Base-by-base conservation (phyloP, 2,797 vertebrate species). In the Propithecus deckenii region DNA sequence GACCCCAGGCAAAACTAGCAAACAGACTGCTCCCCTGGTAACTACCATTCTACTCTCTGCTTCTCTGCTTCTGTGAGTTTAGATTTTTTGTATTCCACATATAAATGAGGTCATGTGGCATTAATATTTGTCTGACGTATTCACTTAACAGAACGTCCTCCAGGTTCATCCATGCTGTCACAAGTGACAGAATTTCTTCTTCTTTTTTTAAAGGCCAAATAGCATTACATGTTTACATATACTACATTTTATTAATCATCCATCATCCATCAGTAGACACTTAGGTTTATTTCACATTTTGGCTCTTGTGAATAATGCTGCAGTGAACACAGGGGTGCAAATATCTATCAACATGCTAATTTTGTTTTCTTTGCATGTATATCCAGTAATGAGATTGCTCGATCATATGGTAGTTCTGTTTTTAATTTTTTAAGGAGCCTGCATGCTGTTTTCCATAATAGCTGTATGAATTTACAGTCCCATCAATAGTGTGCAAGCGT, bases 261-360 rank as follows among this genome's bases (percentile, higher is more conserved):
- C 10, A 10, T 15, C 61, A 41, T 50, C 71, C 10, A 10, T 22
- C 25, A n/a, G 65, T 32, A 4, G 10, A n/a, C 20, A n/a, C 41
- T 32, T 23, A 69, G 7, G 15, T 50, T 78, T 7, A 41, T 50
- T 84, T 20, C 20, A 20, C 41, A 20, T 15, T 22, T 59, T 85
- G 43, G 8, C 50, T 90, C 17, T 23, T 85, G 22, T 59, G 18
- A 59, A n/a, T n/a, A 50, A 52, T 32, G 55, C 25, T 38, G 14
- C 0, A 2, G 1, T 59, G 12, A n/a, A 69, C 23, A 0, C 20
- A 35, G 10, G 2, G 14, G 9, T 35, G 28, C 25, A 61, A 61
- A 2, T 59, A 28, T 4, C 18, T 84, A 22, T 38, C 20, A 35
- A 12, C 35, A 13, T 12, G 32, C 5, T 41, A n/a, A 61, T 23